Evolutionary conservation across 2,113 vertebrate species (phyloP), one percentile per base, ranked within the genome.

Genomic region (Amphilophus citrinellus): DNA sequence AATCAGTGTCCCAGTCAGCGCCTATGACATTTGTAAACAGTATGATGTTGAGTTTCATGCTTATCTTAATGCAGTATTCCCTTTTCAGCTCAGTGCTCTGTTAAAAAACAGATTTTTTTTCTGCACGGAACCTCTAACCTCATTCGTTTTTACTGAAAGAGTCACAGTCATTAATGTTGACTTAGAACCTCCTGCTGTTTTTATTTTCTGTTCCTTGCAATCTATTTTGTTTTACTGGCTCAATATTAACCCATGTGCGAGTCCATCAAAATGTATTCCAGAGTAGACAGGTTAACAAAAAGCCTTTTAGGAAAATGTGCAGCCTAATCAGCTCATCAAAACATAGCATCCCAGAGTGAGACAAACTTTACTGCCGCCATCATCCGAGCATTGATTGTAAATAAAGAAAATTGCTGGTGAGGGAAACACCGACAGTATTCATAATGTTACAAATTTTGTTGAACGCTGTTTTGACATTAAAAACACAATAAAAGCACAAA

Each of bases 271-370:
- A 85, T 61, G n/a, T 73, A 18, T 61, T 80, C 56, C 7, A 2
- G 82, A 61, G 77, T 10, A 61, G 77, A 85, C 58, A 71, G 76
- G 79, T 85, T 92, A 89, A 91, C 84, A 88, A 87, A 90, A 91
- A 89, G 80, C 84, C 85, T 91, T 93, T 94, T 63, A 93, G 59
- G 77, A 84, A 35, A 84, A 87, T 75, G 57, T 44, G 78, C 65
- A 39, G 53, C 80, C 66, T 88, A 89, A 91, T 92, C 84, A 88
- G 83, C 81, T 92, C 66, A 75, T 93, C 61, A 88, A 79, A 92
- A 80, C 61, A 80, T 3, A 76, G 79, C 39, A 59, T 85, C 76
- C 77, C 81, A 22, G 20, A 85, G 79, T 76, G 87, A 82, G 76
- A 79, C 73, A 47, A 73, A 79, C 76, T 84, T 61, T 57, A 65